These are phyloP conservation scores for Leuciscus waleckii DNA, from an alignment of 2,797 vertebrate species.

Conservation along the genomic window DNA sequence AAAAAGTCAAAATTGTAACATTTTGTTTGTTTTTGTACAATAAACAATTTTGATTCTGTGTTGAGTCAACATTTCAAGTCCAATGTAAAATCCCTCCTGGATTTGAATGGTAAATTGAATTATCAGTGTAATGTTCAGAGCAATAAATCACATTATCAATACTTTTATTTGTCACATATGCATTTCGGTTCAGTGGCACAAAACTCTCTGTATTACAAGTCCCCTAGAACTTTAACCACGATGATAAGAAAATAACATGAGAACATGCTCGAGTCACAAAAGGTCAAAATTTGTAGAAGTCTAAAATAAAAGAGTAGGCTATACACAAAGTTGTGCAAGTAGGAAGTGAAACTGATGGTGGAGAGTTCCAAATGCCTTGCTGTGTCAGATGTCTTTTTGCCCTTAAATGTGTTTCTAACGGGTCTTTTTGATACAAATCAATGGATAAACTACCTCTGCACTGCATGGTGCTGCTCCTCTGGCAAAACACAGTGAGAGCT, in stretches of 20 bases:
- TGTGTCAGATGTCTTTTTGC: conserved; percentile 20
- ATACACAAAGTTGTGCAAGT: background rate
- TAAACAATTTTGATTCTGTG: background rate
- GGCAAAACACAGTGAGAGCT: conserved; percentile 56
- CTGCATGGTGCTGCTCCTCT: conserved; percentile 37
- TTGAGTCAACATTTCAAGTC: background rate
- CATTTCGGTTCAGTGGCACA: background rate
- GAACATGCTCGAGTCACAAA: background rate
- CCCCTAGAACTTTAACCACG: background rate
- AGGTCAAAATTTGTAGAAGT: background rate
- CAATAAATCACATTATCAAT: background rate
- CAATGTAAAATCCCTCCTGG: background rate
- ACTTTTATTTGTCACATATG: background rate
- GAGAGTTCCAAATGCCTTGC: background rate
- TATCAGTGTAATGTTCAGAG: background rate
- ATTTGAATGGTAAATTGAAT: background rate
- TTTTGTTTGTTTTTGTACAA: background rate
- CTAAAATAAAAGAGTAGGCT: background rate
- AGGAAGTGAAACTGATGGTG: conserved; percentile 18
- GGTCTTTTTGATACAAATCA: conserved; percentile 51
- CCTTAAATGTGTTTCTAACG: conserved; percentile 17
- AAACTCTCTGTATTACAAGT: background rate
- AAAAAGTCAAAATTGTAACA: no score
- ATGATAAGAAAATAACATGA: background rate
- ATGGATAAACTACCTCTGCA: conserved; percentile 43